Evolutionary conservation across 2,113 vertebrate species (phyloP).

Genomic region (Rhabdornis inornatus): DNA sequence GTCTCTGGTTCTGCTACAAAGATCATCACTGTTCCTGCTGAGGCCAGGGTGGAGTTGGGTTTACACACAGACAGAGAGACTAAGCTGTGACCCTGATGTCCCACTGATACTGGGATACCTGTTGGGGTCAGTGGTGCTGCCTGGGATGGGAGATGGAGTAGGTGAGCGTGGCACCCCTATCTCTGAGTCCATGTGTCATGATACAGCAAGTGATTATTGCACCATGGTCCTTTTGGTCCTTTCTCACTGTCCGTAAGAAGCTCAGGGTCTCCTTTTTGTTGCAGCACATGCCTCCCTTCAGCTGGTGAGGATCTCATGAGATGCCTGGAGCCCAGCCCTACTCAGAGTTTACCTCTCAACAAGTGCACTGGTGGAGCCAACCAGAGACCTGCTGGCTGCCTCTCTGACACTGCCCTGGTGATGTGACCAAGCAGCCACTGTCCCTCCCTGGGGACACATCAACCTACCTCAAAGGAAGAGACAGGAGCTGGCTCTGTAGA

Average conservation of each 20-base stretch:
- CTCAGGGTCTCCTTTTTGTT: background rate
- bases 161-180: background rate
- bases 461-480: slow-evolving; percentile 62
- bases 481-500: background rate
- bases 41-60: background rate
- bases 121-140: background rate
- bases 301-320: background rate
- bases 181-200: background rate
- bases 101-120: background rate
- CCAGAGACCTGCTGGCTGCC: slow-evolving; percentile 30
- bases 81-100: background rate
- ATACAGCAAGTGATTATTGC: background rate
- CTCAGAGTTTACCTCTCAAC: slow-evolving; percentile 55
- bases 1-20: background rate
- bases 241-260: background rate
- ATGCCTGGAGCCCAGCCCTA: slow-evolving; percentile 36
- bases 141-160: background rate
- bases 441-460: background rate
- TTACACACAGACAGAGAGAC: background rate
- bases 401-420: background rate
- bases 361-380: slow-evolving; percentile 10
- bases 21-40: background rate
- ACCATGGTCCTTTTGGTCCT: background rate
- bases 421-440: background rate
- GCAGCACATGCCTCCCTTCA: background rate